Percentiles rank a stretch among this genome's conserved stretches.
Evolutionary conservation across 1,140 invertebrate species (phyloP).

Genomic region (Lepidurus couesii): DNA sequence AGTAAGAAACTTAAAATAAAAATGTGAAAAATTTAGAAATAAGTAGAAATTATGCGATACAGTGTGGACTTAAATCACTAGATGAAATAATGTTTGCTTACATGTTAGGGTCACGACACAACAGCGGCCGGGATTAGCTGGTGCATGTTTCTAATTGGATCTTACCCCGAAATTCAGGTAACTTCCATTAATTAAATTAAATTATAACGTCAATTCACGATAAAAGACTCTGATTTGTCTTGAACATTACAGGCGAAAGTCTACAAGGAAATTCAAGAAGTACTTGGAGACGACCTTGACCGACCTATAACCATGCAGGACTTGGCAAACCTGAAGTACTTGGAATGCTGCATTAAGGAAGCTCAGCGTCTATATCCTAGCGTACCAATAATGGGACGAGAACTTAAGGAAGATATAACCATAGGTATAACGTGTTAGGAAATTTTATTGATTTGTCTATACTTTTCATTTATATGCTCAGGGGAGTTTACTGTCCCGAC

Average conservation of each 20-base stretch:
- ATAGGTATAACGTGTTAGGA: constrained; percentile 29
- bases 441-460: not conserved
- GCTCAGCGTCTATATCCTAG: constrained; percentile 56
- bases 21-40: not conserved
- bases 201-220: constrained; percentile 1
- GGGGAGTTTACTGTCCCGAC: constrained; percentile 42
- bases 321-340: constrained; percentile 59
- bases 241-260: constrained; percentile 39
- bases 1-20: constrained; percentile 45
- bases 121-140: constrained; percentile 53
- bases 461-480: constrained; percentile 16
- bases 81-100: not conserved
- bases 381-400: constrained; percentile 44
- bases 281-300: constrained; percentile 48
- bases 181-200: constrained; percentile 27
- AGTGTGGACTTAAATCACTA: constrained; percentile 37
- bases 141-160: constrained; percentile 50
- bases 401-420: constrained; percentile 39
- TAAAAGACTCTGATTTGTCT: constrained; percentile 31
- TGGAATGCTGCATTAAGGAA: constrained; percentile 61
- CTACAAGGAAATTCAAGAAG: constrained; percentile 45
- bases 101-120: constrained; percentile 50
- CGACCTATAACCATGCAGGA: constrained; percentile 55
- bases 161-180: constrained; percentile 50
- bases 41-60: constrained; percentile 42